Evolutionary conservation across 2,888 invertebrate genomes (phyloP), one percentile per base, ranked within the genome.

Genomic region (Volucella zonaria): DNA sequence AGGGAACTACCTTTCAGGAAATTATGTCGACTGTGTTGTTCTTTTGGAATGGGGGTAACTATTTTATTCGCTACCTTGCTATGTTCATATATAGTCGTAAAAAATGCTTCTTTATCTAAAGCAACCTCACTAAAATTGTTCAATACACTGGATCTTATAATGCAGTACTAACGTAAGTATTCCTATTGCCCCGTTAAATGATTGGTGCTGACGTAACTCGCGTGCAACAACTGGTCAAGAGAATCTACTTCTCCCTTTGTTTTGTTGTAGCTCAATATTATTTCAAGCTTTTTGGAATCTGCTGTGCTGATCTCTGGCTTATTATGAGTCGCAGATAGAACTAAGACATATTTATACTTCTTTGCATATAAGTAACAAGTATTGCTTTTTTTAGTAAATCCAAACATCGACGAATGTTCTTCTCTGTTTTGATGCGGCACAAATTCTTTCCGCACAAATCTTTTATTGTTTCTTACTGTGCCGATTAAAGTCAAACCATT

Each of bases 301-400:
- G 6, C 9, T 31, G 31, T 62, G 23, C 62, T 31, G 31, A 62
- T 62, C 47, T 45, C 31, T 47, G 45, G 45, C 8, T 47, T 62
- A 38, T 62, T 8, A 62, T 62, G 31, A 62, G 62, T 62, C 23
- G 62, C 38, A 47, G 62, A 62, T 62, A 47, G 47, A 62, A 61
- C 31, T 61, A 45, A 45, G 4, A 45, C 11, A 45, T n/a, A 47
- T 61, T 31, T 61, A 47, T 31, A 38, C n/a, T 61, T 31, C 47
- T 47, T 47, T 61, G 45, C 47, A 43, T 18, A 59, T 58, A 15
- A 15, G 43, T 10, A 18, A 45, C 59, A 59, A 45, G 59, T 8
- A 4, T n/a, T 42, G 58, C 58, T 59, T 59, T 59, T n/a, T 14
- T 59, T 42, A 59, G 40, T n/a, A 12, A 59, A 59, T 59, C 43